Base-by-base conservation (phyloP, 2,113 vertebrate genomes). In the Atlantisia rogersi region DNA sequence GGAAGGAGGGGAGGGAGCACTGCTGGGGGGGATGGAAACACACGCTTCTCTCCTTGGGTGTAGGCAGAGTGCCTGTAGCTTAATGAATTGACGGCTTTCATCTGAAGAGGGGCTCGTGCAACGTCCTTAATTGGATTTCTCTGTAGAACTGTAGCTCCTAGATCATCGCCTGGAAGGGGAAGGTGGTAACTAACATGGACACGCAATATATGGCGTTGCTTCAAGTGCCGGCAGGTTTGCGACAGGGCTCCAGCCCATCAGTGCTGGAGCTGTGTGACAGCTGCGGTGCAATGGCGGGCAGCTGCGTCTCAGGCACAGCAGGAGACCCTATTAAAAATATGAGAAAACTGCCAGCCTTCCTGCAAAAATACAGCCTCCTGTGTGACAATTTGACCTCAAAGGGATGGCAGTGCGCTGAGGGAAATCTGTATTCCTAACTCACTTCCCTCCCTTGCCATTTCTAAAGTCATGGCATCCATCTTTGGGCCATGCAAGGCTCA, bases 41-140 rank as follows among this genome's bases (percentile, higher is more conserved):
- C 0, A 0, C 2, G 6, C 56, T 75, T 46, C 0, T 0, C 48
- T 93, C 56, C 64, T 21, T 63, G 71, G 71, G 59, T 55, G 22
- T 15, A 69, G 40, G 70, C 93, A 90, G 74, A n/a, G 7, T 58
- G 53, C 32, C 74, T 82, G 65, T 5, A 31, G 67, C 71, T 59
- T 80, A 42, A 80, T 59, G 85, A 86, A 77, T 58, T 4, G 7
- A 25, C 0, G 0, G 64, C 86, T 91, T 88, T 78, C 68, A 64
- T 88, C 63, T 82, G 75, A 28, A 25, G 5, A 58, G 62, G 37
- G 39, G 37, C 73, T 91, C 8, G 1, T 3, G 14, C 35, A 42
- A 17, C 1, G 0, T 37, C 15, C 56, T 56, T 67, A 62, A 82
- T 21, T 76, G 63, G 63, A 35, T 82, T 77, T 67, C 64, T 74